A percentile compares a stretch with the other conserved stretches of the same genome.
Evolutionary conservation across 2,888 invertebrate species (phyloP).

Genomic region (Eristalinus sepulchralis): DNA sequence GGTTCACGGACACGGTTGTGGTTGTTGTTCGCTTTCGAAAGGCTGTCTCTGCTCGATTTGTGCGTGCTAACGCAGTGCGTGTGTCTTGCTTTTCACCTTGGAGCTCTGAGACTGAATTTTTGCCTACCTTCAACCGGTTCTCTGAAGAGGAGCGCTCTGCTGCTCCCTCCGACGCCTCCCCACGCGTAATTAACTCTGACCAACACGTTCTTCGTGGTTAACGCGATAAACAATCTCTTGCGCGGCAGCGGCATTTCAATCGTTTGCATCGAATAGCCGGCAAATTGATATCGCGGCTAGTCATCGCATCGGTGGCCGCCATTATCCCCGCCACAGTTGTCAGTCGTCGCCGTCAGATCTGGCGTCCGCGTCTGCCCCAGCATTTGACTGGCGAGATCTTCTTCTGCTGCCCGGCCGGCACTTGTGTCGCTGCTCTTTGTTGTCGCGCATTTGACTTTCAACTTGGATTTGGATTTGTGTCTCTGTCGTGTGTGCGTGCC

Average conservation of each 20-base stretch:
- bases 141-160: constrained; percentile 3
- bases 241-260: neutral
- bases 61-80: constrained; percentile 8
- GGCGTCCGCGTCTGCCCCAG: neutral
- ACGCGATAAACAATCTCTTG: constrained; percentile 16
- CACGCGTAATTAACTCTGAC: constrained; percentile 6
- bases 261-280: constrained; percentile 6
- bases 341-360: neutral
- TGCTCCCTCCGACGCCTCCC: neutral
- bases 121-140: constrained; percentile 16
- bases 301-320: constrained; percentile 7
- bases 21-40: neutral
- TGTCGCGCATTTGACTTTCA: neutral
- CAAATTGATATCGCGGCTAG: constrained; percentile 19
- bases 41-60: neutral
- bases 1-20: constrained; percentile 55
- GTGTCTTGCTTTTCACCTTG: constrained; percentile 7
- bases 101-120: neutral
- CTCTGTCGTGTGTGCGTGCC: neutral
- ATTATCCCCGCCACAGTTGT: neutral
- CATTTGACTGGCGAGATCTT: neutral
- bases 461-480: neutral
- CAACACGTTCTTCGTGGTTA: neutral
- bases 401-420: neutral
- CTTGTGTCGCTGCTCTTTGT: neutral